Conservation (phyloP, 1,140 invertebrate species). For the Spodoptera frugiperda region DNA sequence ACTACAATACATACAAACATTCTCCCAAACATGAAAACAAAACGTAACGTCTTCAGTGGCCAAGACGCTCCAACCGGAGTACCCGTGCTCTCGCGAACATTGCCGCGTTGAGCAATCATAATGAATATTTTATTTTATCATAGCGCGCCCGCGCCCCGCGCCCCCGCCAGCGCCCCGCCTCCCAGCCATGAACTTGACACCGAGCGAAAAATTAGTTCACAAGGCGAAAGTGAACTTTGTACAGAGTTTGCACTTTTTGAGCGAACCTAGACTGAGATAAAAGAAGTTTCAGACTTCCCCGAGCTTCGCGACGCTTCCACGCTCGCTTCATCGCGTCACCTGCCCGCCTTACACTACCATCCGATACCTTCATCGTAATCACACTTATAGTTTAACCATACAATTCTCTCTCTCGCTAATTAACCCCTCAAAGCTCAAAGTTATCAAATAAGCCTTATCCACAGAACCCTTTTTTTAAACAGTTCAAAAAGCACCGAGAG, state of each 20-base stretch:
- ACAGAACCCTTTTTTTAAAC: conserved; percentile 63
- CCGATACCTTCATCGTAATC: conserved; percentile 2
- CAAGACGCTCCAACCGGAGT: conserved; percentile 59
- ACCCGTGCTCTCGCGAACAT: conserved; percentile 68
- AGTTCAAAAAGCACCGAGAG: conserved; percentile 77
- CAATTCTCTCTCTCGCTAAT: conserved; percentile 67
- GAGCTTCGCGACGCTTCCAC: conserved; percentile 42
- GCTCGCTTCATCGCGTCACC: conserved; percentile 27
- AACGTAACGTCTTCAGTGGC: conserved; percentile 49
- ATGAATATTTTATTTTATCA: conserved; percentile 86
- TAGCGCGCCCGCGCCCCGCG: conserved; percentile 61
- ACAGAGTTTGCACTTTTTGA: conserved; percentile 84
- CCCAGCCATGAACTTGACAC: conserved; percentile 84
- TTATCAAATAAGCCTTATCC: conserved; percentile 65
- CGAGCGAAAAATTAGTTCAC: conserved; percentile 85
- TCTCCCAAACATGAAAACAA: not conserved
- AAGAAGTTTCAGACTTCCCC: conserved; percentile 69
- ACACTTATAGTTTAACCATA: conserved; percentile 35
- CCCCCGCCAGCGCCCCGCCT: conserved; percentile 52
- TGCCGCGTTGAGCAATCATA: conserved; percentile 81
- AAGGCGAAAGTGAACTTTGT: conserved; percentile 85
- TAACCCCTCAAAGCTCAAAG: conserved; percentile 71
- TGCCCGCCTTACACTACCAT: conserved; percentile 17
- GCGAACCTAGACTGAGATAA: conserved; percentile 79
- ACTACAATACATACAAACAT: not conserved